Evolutionary conservation across 2,113 vertebrate genomes (phyloP), one percentile per base, ranked within the genome.

Genomic region (Pelecanus crispus): DNA sequence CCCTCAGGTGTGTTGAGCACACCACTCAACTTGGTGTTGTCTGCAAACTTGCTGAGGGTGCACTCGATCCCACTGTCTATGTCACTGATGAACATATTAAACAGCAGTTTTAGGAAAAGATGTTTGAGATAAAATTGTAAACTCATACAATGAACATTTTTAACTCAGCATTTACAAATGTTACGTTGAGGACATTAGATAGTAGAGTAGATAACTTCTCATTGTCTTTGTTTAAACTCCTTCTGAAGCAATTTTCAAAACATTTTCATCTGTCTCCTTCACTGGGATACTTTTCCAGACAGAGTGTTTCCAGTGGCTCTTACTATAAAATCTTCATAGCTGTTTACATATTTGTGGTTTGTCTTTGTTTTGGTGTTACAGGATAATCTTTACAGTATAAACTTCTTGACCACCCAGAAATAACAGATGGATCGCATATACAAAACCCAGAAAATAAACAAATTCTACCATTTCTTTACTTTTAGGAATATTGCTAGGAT

Each of bases 331-430:
- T 88, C 59, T 55, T 78, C 56, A 84, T 88, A 71, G 25, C 3
- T 79, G 26, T 88, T 86, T 75, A 90, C 93, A 86, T 96, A 92
- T 79, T 78, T 86, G 75, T 92, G 85, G 53, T 59, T 92, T 93
- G 47, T n/a, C 26, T 90, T 96, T 92, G 45, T 47, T 92, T 92
- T 31, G 49, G 10, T 21, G 22, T 86, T 86, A 59, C 3, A 90
- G 45, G 29, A 81, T 78, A 49, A 83, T 74, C 36, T 92, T 90
- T 81, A 31, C 38, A 83, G 42, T 50, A 74, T 31, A 94, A 96
- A 90, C 53, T 80, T 95, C 85, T 86, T 49, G 90, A 63, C 79
- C 86, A 93, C 90, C 59, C 88, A 96, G 82, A 93, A 88, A 81
- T 36, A 94, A 74, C 63, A 90, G 38, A 78, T 31, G 7, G 63